These are phyloP conservation scores for Sarcophaga rosellei DNA, from an alignment of 2,888 invertebrate species.

Conservation along the genomic window DNA sequence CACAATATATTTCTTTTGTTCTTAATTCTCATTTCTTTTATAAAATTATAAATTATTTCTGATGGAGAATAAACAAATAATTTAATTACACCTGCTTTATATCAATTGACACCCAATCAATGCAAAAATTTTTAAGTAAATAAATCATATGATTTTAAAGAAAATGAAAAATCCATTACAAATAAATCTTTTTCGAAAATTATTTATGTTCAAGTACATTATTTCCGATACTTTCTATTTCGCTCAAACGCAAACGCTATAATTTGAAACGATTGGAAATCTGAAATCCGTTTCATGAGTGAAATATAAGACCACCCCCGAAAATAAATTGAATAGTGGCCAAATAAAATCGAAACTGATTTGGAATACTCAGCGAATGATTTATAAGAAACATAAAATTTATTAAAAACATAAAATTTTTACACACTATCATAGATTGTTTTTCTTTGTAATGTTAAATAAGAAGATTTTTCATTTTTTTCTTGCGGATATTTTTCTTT, in stretches of 20 bases:
- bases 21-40: no score
- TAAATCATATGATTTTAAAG: neutral
- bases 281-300: neutral
- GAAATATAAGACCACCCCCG: slow-evolving; percentile 40
- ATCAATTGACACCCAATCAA: slow-evolving; percentile 18
- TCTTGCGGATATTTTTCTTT: no score
- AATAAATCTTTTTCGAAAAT: neutral
- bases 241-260: neutral
- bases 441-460: slow-evolving; percentile 4
- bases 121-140: slow-evolving; percentile 10
- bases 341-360: slow-evolving; percentile 15
- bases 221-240: no score
- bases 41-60: neutral
- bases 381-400: slow-evolving; percentile 51
- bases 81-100: slow-evolving; percentile 27
- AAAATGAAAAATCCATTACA: neutral
- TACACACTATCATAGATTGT: neutral
- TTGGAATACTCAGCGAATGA: slow-evolving; percentile 35
- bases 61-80: neutral
- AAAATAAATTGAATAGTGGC: neutral
- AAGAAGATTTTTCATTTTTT: neutral
- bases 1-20: no score
- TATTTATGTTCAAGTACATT: no score
- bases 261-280: neutral
- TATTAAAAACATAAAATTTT: slow-evolving; percentile 17